Percentiles rank a stretch among this genome's conserved stretches.
phyloP scores from a whole-genome alignment of 2,888 invertebrate species.

The Drosophila siamana region DNA sequence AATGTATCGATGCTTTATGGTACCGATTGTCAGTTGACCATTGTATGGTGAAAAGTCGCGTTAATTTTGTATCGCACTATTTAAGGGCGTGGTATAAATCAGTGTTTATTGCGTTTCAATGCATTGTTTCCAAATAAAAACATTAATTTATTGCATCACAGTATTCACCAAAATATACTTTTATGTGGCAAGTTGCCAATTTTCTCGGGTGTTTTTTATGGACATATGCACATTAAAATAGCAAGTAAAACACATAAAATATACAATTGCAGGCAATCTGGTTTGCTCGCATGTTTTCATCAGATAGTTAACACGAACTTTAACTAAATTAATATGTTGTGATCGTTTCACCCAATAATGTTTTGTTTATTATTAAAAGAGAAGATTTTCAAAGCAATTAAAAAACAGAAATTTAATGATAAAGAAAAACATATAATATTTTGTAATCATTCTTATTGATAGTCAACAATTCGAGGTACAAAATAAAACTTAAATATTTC shows the following conservation, averaged over 20 bases:
- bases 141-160: constrained; percentile 22
- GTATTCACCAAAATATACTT: background rate
- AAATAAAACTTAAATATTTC: no score
- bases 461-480: no score
- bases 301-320: no score
- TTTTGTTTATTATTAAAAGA: no score
- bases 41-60: background rate
- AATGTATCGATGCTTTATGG: background rate
- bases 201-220: background rate
- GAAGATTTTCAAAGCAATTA: no score
- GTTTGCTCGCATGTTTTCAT: background rate
- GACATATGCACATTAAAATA: no score
- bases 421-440: no score
- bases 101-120: background rate
- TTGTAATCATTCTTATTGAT: no score
- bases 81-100: background rate
- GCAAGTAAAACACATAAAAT: background rate
- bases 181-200: background rate
- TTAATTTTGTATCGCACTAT: background rate
- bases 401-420: no score
- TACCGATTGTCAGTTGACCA: no score
- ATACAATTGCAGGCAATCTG: background rate
- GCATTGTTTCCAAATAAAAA: constrained; percentile 2
- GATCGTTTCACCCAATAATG: no score
- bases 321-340: no score